These are phyloP conservation scores for Myioborus miniatus DNA, from an alignment of 2,797 vertebrate species.

Conservation along the genomic window DNA sequence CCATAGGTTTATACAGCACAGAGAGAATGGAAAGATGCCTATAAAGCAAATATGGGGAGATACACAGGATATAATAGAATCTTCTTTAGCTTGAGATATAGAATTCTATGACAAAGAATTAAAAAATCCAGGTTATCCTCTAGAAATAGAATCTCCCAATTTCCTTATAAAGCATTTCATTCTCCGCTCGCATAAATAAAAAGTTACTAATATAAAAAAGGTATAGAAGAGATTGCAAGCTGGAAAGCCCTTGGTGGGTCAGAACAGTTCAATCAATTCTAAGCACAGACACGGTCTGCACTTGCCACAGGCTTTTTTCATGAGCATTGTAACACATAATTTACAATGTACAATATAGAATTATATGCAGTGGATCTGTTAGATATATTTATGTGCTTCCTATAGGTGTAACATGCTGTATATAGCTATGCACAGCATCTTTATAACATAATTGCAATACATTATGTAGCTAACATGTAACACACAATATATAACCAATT, in stretches of 20 bases:
- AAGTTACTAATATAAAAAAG: not conserved
- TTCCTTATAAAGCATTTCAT: not conserved
- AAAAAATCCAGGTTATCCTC: not conserved
- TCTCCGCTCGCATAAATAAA: not conserved
- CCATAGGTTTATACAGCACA: not conserved
- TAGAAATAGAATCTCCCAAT: not conserved
- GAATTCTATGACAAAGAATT: not conserved
- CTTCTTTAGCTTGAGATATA: not conserved
- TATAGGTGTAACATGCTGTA: not conserved
- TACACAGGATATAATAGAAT: not conserved
- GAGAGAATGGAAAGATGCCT: not conserved
- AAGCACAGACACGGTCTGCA: too few relatives aligned
- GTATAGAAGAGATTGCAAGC: not conserved
- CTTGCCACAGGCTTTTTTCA: not conserved
- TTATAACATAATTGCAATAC: not conserved
- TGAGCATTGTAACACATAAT: not conserved
- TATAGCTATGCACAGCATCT: too few relatives aligned
- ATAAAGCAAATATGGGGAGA: not conserved
- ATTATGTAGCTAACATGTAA: not conserved
- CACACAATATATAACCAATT: not conserved
- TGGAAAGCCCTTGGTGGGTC: not conserved
- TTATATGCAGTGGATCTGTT: not conserved
- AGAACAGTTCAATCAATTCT: not conserved
- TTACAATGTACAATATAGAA: not conserved
- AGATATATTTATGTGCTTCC: not conserved